Base-by-base conservation (phyloP, 2,113 vertebrate species). In the Platysternon megacephalum region DNA sequence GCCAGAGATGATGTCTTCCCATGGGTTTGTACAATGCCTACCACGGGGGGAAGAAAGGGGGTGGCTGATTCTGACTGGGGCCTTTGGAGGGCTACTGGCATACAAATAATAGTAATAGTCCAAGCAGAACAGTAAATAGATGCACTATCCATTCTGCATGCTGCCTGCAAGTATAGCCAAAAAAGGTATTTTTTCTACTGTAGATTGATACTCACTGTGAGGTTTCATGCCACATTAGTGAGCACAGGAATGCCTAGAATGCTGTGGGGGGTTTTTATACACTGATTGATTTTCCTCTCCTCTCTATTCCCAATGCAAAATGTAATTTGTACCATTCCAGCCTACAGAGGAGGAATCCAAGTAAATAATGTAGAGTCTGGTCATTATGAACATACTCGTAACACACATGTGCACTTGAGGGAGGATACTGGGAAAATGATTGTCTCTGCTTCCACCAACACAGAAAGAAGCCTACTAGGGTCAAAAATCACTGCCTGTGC, bases 111-210 rank as follows among this genome's bases (percentile, higher is more conserved):
- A 6, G 83, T 32, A 8, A 14, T 39, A 48, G n/a, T 78, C 16
- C 9, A 90, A 85, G 32, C 65, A n/a, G 39, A 91, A 82, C 9
- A 91, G 16, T 58, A 82, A 94, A 82, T 4, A 85, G 11, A 49
- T 72, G 4, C 74, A 8, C 51, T 93, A n/a, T 79, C 32, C 83
- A 2, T 91, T 21, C 24, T 89, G 21, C 4, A 11, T 79, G 86
- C 7, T 6, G 88, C 87, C 82, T 90, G 46, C 21, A 84, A 87
- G 19, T 79, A 52, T 22, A 68, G 17, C 35, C 35, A n/a, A n/a
- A 2, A 44, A 86, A 56, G 52, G 2, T 2, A 55, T 79, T 91
- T 85, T 79, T 91, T 85, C 21, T 82, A 7, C 65, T 91, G 5
- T 49, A 85, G 81, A 79, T 0, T 1, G 5, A 8, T 5, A 52